Conservation (phyloP, 1,140 invertebrate species). For the Halesus radiatus region DNA sequence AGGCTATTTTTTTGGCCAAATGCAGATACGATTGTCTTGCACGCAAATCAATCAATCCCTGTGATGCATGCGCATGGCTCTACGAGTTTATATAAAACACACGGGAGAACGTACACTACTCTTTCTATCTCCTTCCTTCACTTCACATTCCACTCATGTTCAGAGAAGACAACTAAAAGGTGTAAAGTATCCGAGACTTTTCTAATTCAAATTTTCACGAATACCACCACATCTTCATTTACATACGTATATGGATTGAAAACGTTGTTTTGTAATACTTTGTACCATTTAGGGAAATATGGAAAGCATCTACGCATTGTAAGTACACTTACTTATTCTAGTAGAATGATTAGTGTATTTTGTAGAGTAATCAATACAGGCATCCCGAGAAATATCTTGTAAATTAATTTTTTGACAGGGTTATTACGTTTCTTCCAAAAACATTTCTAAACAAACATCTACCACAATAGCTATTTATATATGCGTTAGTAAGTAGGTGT, state of each 20-base stretch:
- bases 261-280: slow-evolving; percentile 3
- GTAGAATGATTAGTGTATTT: too few species aligned
- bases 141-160: too few species aligned
- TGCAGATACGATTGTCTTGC: too few species aligned
- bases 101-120: slow-evolving; percentile 11
- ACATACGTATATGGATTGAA: neutral
- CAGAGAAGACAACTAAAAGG: neutral
- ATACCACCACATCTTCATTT: neutral
- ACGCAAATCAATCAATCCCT: slow-evolving; percentile 52
- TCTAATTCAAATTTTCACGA: neutral
- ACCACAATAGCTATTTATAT: too few species aligned
- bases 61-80: slow-evolving; percentile 54
- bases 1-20: too few species aligned
- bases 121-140: slow-evolving; percentile 15
- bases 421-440: too few species aligned
- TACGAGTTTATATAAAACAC: slow-evolving; percentile 41
- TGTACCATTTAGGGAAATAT: neutral
- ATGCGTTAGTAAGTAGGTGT: too few species aligned
- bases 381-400: too few species aligned
- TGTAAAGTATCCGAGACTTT: neutral
- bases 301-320: neutral
- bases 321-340: neutral
- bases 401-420: too few species aligned
- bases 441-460: too few species aligned
- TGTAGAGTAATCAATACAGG: too few species aligned